Base-by-base conservation (phyloP, 2,888 invertebrate species). In the Orthosia incerta region DNA sequence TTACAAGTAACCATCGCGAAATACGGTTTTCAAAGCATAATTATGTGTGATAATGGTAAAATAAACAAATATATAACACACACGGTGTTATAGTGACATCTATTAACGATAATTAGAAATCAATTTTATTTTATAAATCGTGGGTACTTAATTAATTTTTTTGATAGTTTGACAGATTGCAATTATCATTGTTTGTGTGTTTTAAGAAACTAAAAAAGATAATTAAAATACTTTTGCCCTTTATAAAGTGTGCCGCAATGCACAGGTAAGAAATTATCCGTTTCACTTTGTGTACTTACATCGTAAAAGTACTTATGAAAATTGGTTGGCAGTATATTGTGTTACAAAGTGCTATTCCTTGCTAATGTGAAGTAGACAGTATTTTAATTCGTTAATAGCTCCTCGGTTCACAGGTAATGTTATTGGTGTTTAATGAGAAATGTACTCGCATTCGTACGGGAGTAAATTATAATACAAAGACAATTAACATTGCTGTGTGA, bases 51-150 rank as follows among this genome's bases (percentile, higher is more conserved):
- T 26, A 71, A 26, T 53, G 1, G 2, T 3, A 15, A 65, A 57
- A 51, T 53, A 26, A 61, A 26, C 12, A 55, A 65, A 45, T 20
- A 39, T 13, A 31, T 11, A 72, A 69, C 12, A 15, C 1, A 20
- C 5, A 46, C 13, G 12, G n/a, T 9, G 45, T 50, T 26, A 16
- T 12, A 71, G 77, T 50, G 85, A 74, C 85, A 85, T 86, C 85
- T 85, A 55, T 73, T 57, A 31, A 0, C 12, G 46, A 9, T 61
- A 53, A 45, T 59, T 4, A 23, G 13, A 68, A 76, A 68, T 31
- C 0, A 46, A 50, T 39, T n/a, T 61, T 1, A 59, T 60, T 15
- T 26, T 57, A n/a, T 5, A 57, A 56, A 63, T 39, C 51, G 86
- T 3, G 77, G 85, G 85, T 85, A 80, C 62, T 55, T 59, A n/a